Conservation (phyloP, 2,888 invertebrate genomes). For the Allacma fusca region DNA sequence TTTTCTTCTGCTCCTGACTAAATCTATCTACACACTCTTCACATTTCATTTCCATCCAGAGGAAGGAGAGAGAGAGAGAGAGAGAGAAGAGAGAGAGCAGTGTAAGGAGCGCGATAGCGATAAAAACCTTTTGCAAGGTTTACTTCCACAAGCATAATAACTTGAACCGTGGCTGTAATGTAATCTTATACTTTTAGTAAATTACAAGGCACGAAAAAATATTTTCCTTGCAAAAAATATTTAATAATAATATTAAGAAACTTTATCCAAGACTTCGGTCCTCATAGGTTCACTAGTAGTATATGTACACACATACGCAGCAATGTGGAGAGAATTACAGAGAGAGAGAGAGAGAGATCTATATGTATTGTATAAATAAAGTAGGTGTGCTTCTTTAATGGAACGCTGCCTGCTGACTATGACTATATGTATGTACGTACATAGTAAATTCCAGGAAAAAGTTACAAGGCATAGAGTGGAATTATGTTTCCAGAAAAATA, state of each 20-base stretch:
- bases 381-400: too few relatives aligned
- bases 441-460: too few relatives aligned
- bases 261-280: neutral
- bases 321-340: too few relatives aligned
- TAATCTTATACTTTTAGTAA: neutral
- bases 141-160: neutral
- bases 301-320: too few relatives aligned
- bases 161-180: neutral
- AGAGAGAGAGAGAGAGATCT: too few relatives aligned
- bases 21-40: neutral
- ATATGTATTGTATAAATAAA: too few relatives aligned
- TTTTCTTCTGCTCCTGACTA: neutral
- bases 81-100: neutral
- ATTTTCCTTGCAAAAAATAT: neutral
- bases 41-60: neutral
- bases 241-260: conserved; percentile 4
- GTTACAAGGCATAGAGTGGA: too few relatives aligned
- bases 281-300: too few relatives aligned
- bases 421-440: too few relatives aligned
- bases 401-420: too few relatives aligned
- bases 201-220: conserved; percentile 15
- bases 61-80: conserved; percentile 3
- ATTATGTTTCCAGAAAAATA: neutral
- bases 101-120: neutral
- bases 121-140: neutral